Base-by-base conservation (phyloP, 1,140 invertebrate genomes). In the Saccostrea cuccullata region DNA sequence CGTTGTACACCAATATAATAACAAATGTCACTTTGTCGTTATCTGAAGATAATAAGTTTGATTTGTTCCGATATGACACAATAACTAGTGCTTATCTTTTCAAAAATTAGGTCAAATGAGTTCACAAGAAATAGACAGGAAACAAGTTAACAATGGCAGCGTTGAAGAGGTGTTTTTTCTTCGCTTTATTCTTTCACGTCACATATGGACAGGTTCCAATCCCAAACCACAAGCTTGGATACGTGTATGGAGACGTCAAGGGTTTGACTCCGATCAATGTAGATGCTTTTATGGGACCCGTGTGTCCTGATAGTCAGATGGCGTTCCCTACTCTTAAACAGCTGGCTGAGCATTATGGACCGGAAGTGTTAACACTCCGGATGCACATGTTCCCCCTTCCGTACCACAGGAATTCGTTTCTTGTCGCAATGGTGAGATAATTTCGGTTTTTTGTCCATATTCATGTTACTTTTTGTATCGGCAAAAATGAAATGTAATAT, bases 361-460 rank as follows among this genome's bases (percentile, higher is more conserved):
- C 89, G 0, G 55, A 60, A 20, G 86, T n/a, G 0, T 26, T 93
- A 20, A 86, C 56, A 23, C 84, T 93, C 0, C 88, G 85, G 1
- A 87, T 89, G 5, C 90, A 91, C 85, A 56, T 92, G 13, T 93
- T 93, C 67, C 92, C 92, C 1, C 88, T 93, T 60, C 92, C 92
- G 5, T 93, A 92, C 73, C 92, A 93, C 86, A 90, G 89, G 73
- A 91, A 91, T 83, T 55, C 90, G 4, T 92, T 90, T 64, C 77
- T 90, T 3, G 90, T 87, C 11, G 88, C 90, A 17, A 91, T 90
- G 91, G 91, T 93, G 86, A 90, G 88, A 23, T 11, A 20, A 67
- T 40, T 55, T 40, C 23, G n/a, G 1, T 20, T 17, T 15, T 55
- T 84, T 55, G 15, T 82, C 47, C 47, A 47, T 47, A 9, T 47